Percentiles rank a stretch among this genome's conserved stretches.
Evolutionary conservation across 2,888 invertebrate genomes (phyloP).

Genomic region (Drosophila melanosoma): DNA sequence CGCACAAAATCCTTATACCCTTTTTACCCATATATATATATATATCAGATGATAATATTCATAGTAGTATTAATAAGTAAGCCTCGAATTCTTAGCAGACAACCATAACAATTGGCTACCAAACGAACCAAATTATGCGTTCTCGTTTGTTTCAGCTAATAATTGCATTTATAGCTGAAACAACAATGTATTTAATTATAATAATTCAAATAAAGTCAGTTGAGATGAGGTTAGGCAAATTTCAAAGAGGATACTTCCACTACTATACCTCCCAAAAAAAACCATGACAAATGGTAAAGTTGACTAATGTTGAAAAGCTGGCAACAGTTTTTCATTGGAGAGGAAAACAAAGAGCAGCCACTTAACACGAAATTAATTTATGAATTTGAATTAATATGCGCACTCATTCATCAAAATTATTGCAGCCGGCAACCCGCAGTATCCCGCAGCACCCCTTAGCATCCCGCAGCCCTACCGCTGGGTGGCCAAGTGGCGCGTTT

Average conservation of each 20-base stretch:
- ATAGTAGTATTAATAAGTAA: background rate
- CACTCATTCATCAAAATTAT: slow-evolving; percentile 78
- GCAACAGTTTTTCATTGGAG: slow-evolving; percentile 52
- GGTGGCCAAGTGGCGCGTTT: slow-evolving; percentile 5
- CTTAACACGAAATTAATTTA: slow-evolving; percentile 72
- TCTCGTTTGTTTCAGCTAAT: background rate
- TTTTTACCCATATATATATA: background rate
- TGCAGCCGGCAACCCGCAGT: slow-evolving; percentile 36
- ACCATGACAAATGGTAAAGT: slow-evolving; percentile 28
- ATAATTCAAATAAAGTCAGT: background rate
- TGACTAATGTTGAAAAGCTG: slow-evolving; percentile 37
- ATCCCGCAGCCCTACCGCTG: background rate
- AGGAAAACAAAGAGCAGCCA: slow-evolving; percentile 47
- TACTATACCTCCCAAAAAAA: background rate
- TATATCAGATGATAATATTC: background rate
- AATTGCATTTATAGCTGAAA: background rate
- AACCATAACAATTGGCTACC: background rate
- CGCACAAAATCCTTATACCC: background rate
- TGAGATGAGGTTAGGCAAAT: background rate
- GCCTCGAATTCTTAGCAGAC: background rate
- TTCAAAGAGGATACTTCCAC: background rate
- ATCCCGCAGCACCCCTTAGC: background rate
- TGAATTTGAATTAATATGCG: slow-evolving; percentile 80
- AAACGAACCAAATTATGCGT: background rate
- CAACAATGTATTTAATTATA: background rate